These are phyloP conservation scores for Tuberolachnus salignus DNA, from an alignment of 2,888 invertebrate genomes.

Conservation along the genomic window DNA sequence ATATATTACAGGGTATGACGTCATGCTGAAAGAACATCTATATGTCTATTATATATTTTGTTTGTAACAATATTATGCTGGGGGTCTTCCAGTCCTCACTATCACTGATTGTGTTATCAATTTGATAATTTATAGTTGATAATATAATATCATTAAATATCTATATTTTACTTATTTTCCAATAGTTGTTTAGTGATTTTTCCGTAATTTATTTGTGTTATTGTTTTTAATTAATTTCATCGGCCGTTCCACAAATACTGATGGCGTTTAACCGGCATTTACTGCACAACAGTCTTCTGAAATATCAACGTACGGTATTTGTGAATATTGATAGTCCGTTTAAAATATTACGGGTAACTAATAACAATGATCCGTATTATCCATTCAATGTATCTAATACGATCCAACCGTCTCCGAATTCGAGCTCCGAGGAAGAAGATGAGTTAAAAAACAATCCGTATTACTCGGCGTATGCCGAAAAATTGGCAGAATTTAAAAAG, in stretches of 20 bases:
- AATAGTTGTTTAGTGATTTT: too few species aligned
- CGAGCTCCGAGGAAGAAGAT: constrained; percentile 38
- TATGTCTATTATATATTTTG: too few species aligned
- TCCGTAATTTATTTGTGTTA: background rate
- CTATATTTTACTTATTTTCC: too few species aligned
- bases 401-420: constrained; percentile 15
- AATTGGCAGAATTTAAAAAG: constrained; percentile 32
- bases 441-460: constrained; percentile 46
- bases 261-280: constrained; percentile 47
- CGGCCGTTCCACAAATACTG: background rate
- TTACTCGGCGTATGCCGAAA: constrained; percentile 34
- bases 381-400: constrained; percentile 22
- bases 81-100: too few species aligned
- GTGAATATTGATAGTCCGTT: background rate
- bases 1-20: background rate
- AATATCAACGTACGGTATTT: constrained; percentile 32
- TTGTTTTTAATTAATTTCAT: background rate
- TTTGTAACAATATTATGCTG: too few species aligned
- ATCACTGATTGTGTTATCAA: constrained; percentile 1
- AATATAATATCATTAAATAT: background rate
- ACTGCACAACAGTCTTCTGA: constrained; percentile 43
- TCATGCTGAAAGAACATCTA: background rate
- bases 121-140: background rate
- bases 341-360: background rate
- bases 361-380: background rate